Evolutionary conservation across 53 echinoderm and acorn worm species (phyloP).

Genomic region (Mesocentrotus franciscanus): DNA sequence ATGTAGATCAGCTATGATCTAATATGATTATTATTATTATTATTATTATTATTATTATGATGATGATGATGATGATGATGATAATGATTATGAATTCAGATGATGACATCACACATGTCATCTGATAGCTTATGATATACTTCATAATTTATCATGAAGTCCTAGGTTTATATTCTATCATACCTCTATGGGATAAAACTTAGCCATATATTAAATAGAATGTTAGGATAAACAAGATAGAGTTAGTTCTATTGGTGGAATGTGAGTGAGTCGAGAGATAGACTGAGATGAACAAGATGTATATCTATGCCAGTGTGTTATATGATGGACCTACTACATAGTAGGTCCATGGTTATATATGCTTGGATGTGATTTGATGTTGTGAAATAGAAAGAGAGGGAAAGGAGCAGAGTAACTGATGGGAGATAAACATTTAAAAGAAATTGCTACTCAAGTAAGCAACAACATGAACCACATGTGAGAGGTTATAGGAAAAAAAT

Average conservation of each 20-base stretch:
- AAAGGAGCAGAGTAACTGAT: neutral
- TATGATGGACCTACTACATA: neutral
- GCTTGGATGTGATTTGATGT: neutral
- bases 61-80: too few species aligned
- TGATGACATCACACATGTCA: too few species aligned
- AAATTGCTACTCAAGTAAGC: neutral
- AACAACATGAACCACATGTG: neutral
- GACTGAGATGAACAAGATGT: neutral
- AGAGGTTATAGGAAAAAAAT: neutral
- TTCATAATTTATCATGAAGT: too few species aligned
- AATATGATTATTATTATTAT: too few species aligned
- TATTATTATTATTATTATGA: too few species aligned
- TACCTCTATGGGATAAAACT: neutral
- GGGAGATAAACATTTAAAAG: neutral
- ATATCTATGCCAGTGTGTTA: too few species aligned
- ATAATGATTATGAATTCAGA: too few species aligned
- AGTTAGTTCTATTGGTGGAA: too few species aligned
- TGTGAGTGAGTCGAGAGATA: neutral
- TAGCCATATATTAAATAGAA: neutral
- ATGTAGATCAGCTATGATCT: too few species aligned
- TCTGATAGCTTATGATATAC: too few species aligned
- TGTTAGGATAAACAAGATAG: neutral
- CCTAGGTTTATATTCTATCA: neutral
- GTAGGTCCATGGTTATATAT: neutral
- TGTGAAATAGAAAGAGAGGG: neutral